A percentile compares a stretch with the other conserved stretches of the same genome.
phyloP scores from a whole-genome alignment of 2,113 vertebrate species.

The Nasalis larvatus region DNA sequence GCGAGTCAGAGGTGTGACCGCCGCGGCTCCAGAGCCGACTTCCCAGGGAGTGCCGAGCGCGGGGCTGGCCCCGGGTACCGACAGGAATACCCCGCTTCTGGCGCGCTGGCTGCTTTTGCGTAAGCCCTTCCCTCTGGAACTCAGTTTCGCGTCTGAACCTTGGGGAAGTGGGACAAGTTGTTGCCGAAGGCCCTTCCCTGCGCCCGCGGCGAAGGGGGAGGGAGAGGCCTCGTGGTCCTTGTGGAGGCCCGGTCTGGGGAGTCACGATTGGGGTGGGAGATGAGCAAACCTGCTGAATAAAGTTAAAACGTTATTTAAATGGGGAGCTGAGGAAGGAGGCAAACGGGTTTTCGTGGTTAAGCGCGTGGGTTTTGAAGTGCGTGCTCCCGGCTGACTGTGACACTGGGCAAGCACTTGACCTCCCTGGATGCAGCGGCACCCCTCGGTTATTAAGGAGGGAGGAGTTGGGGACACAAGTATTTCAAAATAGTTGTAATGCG shows the following conservation, averaged over 20 bases:
- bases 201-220: background rate
- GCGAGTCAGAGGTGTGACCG: slow-evolving; percentile 90
- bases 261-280: background rate
- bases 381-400: background rate
- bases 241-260: background rate
- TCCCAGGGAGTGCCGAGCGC: background rate
- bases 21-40: background rate
- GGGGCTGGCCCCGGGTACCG: background rate
- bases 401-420: background rate
- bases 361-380: background rate
- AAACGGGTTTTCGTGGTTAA: background rate
- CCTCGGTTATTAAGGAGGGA: background rate
- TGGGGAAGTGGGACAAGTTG: background rate
- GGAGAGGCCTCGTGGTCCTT: background rate
- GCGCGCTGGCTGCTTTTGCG: background rate
- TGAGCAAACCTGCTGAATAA: slow-evolving; percentile 67
- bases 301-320: slow-evolving; percentile 12
- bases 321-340: background rate
- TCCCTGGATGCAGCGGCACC: background rate
- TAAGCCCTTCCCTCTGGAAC: background rate
- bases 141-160: background rate
- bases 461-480: no score
- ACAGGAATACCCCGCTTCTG: background rate
- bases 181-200: background rate
- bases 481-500: background rate